A percentile compares a stretch with the other conserved stretches of the same genome.
Conservation (phyloP, 2,797 vertebrate genomes). For the Amblyraja radiata region DNA sequence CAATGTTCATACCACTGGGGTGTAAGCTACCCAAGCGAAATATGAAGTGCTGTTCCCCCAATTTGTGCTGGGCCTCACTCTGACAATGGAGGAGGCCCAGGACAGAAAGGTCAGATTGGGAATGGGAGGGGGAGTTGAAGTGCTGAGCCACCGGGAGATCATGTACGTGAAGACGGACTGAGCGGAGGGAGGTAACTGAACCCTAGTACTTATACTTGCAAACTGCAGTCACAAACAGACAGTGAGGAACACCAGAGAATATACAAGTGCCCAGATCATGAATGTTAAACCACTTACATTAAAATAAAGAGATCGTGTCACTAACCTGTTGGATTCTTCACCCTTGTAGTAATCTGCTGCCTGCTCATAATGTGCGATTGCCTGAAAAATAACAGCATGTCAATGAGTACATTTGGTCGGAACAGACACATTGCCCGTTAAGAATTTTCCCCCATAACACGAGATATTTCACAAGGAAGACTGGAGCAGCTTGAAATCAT, state of each 20-base stretch:
- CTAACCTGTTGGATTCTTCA: constrained; percentile 84
- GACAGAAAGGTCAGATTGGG: too few species aligned
- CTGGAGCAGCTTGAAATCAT: neutral
- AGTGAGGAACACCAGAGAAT: neutral
- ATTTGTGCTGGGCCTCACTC: too few species aligned
- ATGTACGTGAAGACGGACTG: too few species aligned
- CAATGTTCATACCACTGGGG: too few species aligned
- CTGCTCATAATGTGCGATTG: constrained; percentile 86
- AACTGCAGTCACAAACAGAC: neutral
- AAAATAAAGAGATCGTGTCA: neutral
- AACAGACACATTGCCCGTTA: neutral
- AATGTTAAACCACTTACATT: too few species aligned
- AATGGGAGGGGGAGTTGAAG: too few species aligned
- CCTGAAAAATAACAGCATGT: constrained; percentile 52
- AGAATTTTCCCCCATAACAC: neutral
- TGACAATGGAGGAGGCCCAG: too few species aligned
- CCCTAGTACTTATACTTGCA: neutral
- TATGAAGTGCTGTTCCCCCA: too few species aligned
- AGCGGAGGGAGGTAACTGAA: neutral
- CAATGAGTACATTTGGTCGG: neutral
- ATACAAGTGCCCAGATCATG: neutral
- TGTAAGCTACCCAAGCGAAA: too few species aligned
- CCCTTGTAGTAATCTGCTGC: constrained; percentile 92
- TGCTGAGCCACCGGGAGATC: too few species aligned
- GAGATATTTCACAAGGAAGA: neutral